Percentiles rank a stretch among this genome's conserved stretches.
phyloP scores from a whole-genome alignment of 2,888 invertebrate species.

The Eupithecia vulgata region DNA sequence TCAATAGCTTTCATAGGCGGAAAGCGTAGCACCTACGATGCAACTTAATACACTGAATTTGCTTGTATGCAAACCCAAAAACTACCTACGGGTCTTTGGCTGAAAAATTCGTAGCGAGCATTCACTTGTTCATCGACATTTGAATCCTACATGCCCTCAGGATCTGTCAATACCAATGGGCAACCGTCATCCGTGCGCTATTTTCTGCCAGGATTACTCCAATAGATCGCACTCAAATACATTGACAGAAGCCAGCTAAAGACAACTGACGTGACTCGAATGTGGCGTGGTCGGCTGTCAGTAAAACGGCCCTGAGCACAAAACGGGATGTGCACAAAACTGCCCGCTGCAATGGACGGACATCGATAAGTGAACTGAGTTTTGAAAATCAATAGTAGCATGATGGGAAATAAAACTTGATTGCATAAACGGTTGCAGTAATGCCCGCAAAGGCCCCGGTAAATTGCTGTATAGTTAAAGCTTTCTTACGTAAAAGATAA shows the following conservation, averaged over 20 bases:
- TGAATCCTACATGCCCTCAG: background rate
- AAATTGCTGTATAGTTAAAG: background rate
- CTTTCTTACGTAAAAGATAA: background rate
- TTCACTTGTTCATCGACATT: background rate
- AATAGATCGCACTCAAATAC: background rate
- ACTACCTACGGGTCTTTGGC: background rate
- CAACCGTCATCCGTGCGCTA: background rate
- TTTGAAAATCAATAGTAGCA: constrained; percentile 7
- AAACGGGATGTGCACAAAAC: background rate
- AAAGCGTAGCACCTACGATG: background rate
- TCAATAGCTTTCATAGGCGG: background rate
- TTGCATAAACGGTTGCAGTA: background rate
- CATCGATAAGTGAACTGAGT: constrained; percentile 18
- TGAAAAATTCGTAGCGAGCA: background rate
- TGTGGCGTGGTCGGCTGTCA: background rate
- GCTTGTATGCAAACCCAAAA: background rate
- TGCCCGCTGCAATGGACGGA: constrained; percentile 10
- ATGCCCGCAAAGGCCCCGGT: background rate
- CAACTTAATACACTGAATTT: background rate
- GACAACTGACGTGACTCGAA: constrained; percentile 24
- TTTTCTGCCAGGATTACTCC: constrained; percentile 4
- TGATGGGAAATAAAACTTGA: background rate
- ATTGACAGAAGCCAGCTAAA: constrained; percentile 17
- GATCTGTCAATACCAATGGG: background rate
- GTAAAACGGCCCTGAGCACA: background rate